Evolutionary conservation across 1,140 invertebrate species (phyloP).

Genomic region (Apis cerana): DNA sequence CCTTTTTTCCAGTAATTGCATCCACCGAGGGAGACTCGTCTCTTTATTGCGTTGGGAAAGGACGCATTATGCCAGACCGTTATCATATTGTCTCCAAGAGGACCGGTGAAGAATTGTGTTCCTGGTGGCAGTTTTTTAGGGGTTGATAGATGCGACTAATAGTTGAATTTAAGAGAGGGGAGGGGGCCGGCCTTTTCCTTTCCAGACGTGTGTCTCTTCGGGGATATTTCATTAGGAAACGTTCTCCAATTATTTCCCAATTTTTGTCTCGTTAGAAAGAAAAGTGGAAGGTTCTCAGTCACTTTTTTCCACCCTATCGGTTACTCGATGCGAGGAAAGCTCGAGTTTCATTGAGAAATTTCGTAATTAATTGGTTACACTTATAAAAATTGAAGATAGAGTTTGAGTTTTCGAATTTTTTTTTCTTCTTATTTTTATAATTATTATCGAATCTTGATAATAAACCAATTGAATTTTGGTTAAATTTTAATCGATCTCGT

Average conservation of each 20-base stretch:
- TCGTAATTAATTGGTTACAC: too few species aligned
- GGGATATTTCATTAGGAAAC: not conserved
- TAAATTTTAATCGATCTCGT: too few species aligned
- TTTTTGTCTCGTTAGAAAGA: not conserved
- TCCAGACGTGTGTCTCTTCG: not conserved
- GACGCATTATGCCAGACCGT: constrained; percentile 19
- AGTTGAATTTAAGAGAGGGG: not conserved
- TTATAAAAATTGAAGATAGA: too few species aligned
- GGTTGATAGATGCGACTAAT: not conserved
- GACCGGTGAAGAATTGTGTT: constrained; percentile 13
- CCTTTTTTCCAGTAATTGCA: constrained; percentile 49
- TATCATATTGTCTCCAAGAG: constrained; percentile 6
- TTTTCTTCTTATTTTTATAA: too few species aligned
- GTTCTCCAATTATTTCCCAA: not conserved
- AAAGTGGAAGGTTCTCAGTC: too few species aligned
- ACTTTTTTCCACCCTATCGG: too few species aligned
- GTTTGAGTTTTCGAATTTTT: too few species aligned
- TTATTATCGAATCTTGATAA: too few species aligned
- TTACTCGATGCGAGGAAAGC: too few species aligned
- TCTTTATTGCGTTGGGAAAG: constrained; percentile 22
- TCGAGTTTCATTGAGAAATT: too few species aligned
- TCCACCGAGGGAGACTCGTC: constrained; percentile 18
- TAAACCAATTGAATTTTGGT: too few species aligned
- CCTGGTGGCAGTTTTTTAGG: not conserved
- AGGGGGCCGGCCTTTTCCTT: too few species aligned